These are phyloP conservation scores for Amblyteles armatorius DNA, from an alignment of 2,888 invertebrate genomes.

Conservation along the genomic window DNA sequence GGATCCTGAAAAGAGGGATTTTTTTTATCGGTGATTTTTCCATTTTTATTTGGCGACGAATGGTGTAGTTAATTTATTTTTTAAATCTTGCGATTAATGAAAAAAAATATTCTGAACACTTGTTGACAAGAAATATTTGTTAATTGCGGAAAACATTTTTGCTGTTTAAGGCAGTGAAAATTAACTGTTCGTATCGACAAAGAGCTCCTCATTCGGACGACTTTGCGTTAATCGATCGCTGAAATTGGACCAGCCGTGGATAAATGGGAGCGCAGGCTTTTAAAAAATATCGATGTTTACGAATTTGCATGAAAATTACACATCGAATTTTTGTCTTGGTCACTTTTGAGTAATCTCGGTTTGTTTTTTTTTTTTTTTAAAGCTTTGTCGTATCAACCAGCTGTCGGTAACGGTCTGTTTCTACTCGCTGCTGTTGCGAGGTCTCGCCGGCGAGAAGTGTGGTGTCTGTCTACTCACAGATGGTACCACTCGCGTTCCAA, in stretches of 20 bases:
- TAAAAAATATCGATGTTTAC: not conserved
- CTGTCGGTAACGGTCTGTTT: constrained; percentile 35
- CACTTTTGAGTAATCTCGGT: not conserved
- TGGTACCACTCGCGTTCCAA: constrained; percentile 43
- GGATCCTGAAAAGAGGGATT: no score
- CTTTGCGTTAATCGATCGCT: not conserved
- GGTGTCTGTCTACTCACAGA: constrained; percentile 41
- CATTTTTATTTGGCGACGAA: no score
- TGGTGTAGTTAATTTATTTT: no score
- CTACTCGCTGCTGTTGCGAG: constrained; percentile 10
- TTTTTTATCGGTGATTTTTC: no score
- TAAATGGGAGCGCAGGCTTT: not conserved
- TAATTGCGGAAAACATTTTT: no score
- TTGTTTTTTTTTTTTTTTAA: not conserved
- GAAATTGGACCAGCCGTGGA: not conserved
- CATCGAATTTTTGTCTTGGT: not conserved
- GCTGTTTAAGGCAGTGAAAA: no score
- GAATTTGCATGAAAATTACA: not conserved
- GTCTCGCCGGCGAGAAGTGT: constrained; percentile 5
- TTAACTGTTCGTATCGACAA: no score
- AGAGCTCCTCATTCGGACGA: not conserved
- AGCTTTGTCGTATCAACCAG: not conserved
- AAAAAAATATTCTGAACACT: no score
- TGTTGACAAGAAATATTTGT: no score
- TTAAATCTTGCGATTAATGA: no score